phyloP scores from a whole-genome alignment of 2,113 vertebrate species.

The Syngnathoides biaculeatus region DNA sequence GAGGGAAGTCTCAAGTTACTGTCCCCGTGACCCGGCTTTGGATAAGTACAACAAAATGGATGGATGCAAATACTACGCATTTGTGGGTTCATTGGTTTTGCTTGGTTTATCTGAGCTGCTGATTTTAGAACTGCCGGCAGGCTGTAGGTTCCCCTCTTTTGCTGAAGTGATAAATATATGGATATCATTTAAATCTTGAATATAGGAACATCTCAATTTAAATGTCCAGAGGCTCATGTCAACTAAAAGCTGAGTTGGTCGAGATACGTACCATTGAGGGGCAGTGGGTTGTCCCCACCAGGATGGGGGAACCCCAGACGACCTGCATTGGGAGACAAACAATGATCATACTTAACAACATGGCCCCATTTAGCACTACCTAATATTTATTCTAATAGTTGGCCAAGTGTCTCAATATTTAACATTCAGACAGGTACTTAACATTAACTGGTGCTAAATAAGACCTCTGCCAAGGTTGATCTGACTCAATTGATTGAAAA shows the following conservation, averaged over 20 bases:
- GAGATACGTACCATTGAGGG: conserved; percentile 81
- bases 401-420: not conserved
- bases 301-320: conserved; percentile 83
- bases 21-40: too few species aligned
- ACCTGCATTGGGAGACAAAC: conserved; percentile 69
- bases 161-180: not conserved
- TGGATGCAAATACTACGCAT: too few species aligned
- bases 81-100: not conserved
- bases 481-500: not conserved
- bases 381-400: not conserved
- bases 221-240: not conserved
- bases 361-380: not conserved
- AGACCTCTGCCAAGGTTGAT: not conserved
- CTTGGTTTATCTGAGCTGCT: not conserved
- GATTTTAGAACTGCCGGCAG: not conserved
- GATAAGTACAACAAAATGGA: too few species aligned
- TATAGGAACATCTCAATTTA: not conserved
- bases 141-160: not conserved
- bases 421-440: not conserved
- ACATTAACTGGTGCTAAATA: not conserved
- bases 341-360: conserved; percentile 34
- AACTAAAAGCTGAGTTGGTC: not conserved
- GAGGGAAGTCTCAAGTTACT: too few species aligned
- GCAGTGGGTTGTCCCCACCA: conserved; percentile 82
- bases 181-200: not conserved